Base-by-base conservation (phyloP, 2,797 vertebrate species). In the Pelochelys cantorii region DNA sequence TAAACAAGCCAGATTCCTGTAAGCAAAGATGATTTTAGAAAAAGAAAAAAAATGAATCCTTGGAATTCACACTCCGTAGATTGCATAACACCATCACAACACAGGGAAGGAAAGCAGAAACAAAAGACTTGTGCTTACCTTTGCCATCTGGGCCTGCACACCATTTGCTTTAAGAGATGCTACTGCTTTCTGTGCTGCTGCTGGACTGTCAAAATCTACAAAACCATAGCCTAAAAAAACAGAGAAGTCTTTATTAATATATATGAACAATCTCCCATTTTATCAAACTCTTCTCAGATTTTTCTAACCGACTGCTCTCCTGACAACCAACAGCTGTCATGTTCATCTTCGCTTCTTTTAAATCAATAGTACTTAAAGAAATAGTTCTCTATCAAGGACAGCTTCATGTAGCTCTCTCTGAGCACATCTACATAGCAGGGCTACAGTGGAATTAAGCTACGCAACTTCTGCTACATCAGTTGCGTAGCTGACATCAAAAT, bases 191-290 rank as follows among this genome's bases (percentile, higher is more conserved):
- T 99, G 99, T 84, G 99, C 99, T 56, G 99, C 99, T 94, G 99
- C 99, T 0, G 99, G 99, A 97, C 99, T 99, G 98, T 99, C 99
- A 95, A 99, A 99, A 98, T 99, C 99, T 98, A 99, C 99, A 98
- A 99, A 99, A 96, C 99, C 99, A 56, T 99, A 99, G 95, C 99
- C 99, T 99, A 97, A 74, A 97, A 97, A 96, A 79, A 93, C 11
- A 96, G 71, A 96, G 62, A 94, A 42, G 2, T 54, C 85, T 74
- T 81, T 3, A 31, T 96, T 96, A 95, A 77, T 77, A 34, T 52
- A 37, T 31, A 20, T 25, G 85, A 81, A 91, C 42, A 22, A 3
- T 2, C 18, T 54, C 85, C 27, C 18, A 23, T 37, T 90, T 17
- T 85, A 10, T 68, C 62, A 27, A 18, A 55, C 2, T 22, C 31